These are phyloP conservation scores for Selenia dentaria DNA, from an alignment of 2,888 invertebrate genomes.

Conservation along the genomic window DNA sequence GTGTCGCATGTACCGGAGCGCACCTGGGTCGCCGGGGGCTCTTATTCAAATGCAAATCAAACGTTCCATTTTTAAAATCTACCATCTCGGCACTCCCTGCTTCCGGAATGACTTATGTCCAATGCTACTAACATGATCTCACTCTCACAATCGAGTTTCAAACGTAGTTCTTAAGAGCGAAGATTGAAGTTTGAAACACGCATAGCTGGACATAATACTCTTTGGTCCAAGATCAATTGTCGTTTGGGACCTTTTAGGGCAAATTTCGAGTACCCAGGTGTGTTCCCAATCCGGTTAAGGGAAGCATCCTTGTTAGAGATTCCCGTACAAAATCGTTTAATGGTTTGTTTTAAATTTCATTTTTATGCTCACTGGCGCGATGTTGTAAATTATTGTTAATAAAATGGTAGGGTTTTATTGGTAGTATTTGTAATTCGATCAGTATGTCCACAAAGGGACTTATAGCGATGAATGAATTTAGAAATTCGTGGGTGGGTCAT, in stretches of 20 bases:
- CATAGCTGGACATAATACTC: conserved; percentile 42
- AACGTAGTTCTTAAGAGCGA: conserved; percentile 29
- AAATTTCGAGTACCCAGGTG: conserved; percentile 83
- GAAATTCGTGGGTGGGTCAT: conserved; percentile 53
- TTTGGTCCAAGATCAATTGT: conserved; percentile 46
- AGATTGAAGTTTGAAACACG: conserved; percentile 36
- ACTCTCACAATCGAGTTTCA: conserved; percentile 39
- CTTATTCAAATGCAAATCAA: conserved; percentile 86
- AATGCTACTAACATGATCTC: conserved; percentile 58
- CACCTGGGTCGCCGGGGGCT: conserved; percentile 83
- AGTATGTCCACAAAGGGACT: conserved; percentile 46
- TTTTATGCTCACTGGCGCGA: conserved; percentile 71
- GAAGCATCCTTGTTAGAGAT: conserved; percentile 82
- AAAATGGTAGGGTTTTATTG: conserved; percentile 66
- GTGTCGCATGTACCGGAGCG: conserved; percentile 69
- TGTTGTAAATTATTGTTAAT: conserved; percentile 75
- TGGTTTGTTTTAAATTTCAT: conserved; percentile 84
- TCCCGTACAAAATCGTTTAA: conserved; percentile 82
- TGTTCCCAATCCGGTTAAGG: conserved; percentile 84
- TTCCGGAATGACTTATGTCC: conserved; percentile 82
- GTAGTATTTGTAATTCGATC: conserved; percentile 62
- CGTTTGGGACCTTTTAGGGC: conserved; percentile 82
- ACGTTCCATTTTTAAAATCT: conserved; percentile 85
- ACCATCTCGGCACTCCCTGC: conserved; percentile 80
- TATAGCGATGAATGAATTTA: conserved; percentile 46